Evolutionary conservation across 2,113 vertebrate species (phyloP).

Genomic region (Murina feae): DNA sequence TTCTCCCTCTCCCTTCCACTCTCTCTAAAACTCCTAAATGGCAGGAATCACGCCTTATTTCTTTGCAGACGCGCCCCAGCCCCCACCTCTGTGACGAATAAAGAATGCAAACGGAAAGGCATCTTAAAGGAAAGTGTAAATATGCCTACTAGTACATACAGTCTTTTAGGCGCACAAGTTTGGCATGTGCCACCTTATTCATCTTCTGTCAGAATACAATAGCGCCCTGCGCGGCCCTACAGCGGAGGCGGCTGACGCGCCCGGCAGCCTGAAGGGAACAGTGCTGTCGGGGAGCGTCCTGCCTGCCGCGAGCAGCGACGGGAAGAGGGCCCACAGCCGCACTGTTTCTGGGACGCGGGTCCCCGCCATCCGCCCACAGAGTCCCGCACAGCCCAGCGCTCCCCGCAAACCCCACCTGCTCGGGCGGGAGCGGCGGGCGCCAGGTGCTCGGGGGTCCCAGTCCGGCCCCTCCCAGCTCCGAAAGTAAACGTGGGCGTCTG

Average conservation of each 20-base stretch:
- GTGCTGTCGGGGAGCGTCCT: too few relatives aligned
- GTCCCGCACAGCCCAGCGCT: background rate
- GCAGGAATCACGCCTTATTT: background rate
- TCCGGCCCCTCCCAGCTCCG: background rate
- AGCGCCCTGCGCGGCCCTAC: background rate
- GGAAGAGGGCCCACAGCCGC: background rate
- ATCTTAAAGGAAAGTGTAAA: background rate
- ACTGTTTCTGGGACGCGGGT: background rate
- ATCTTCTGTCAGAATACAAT: background rate
- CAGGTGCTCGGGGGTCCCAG: rapidly evolving
- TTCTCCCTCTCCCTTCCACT: too few relatives aligned
- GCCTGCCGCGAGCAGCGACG: background rate
- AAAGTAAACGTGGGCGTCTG: background rate
- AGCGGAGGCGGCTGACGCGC: background rate
- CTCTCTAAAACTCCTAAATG: background rate
- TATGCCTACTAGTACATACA: background rate
- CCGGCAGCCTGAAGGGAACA: background rate
- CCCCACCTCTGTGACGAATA: background rate
- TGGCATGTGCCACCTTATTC: background rate
- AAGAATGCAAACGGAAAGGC: background rate
- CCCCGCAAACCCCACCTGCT: background rate
- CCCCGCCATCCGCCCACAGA: background rate
- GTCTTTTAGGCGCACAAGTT: background rate
- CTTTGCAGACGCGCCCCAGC: background rate
- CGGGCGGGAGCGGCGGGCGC: rapidly evolving